Base-by-base conservation (phyloP, 2,888 invertebrate genomes). In the Iphiclides podalirius region DNA sequence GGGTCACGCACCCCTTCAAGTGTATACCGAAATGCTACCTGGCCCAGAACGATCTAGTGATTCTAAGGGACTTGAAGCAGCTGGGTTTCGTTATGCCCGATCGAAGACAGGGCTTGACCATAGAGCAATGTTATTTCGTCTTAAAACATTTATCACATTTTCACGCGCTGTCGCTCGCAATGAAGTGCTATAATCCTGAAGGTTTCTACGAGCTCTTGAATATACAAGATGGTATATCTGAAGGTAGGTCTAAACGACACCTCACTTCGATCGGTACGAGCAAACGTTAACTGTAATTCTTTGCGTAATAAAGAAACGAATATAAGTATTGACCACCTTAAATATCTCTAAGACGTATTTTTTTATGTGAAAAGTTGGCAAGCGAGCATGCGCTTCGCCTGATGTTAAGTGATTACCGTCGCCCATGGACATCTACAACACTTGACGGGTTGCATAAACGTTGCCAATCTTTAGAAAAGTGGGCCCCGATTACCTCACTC, bases 41-140 rank as follows among this genome's bases (percentile, higher is more conserved):
- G 12, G 92, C 93, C 0, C 81, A 84, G 33, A 88, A 90, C 46
- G 91, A 92, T 58, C 67, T 91, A 45, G 80, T 92, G 2, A 82
- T 92, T 7, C 57, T 90, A 55, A 93, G 92, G 66, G 94, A 94
- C 58, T 76, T 94, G 42, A 82, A 90, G 79, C 58, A 81, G 72
- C 74, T 88, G 11, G 92, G 91, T 0, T 93, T 91, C 57, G 77
- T 84, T 40, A 93, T 93, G 93, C 89, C 91, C 0, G 91, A 93
- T 60, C 87, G 93, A 9, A 87, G 88, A 37, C 83, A 90, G 50
- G 92, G 93, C 0, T 78, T 93, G 17, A 90, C 89, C 13, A 75
- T 91, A 1, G 89, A 91, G 17, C 92, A 93, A 62, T 91, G 91
- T 41, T 83, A 87, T 52, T 83, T 90, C 1, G 90, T 92, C 1